Evolutionary conservation across 2,113 vertebrate genomes (phyloP).

Genomic region (Alethe diademata): DNA sequence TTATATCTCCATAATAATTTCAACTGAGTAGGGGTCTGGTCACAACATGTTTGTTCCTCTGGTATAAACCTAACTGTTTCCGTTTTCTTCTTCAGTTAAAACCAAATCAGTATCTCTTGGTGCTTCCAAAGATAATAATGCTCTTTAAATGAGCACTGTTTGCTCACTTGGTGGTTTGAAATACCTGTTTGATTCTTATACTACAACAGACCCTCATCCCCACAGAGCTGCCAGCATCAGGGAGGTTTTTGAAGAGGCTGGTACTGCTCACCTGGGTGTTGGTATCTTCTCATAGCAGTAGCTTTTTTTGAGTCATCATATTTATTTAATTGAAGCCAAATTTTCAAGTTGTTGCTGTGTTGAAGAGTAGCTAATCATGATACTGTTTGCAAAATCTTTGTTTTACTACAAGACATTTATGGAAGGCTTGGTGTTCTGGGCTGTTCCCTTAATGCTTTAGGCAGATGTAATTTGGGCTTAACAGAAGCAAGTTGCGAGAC

Average conservation of each 20-base stretch:
- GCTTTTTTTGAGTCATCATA: not conserved
- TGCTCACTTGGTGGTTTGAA: not conserved
- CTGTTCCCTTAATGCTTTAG: not conserved
- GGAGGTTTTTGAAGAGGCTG: not conserved
- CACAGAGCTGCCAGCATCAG: not conserved
- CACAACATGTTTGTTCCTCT: not conserved
- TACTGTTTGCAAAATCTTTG: not conserved
- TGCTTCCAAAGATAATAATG: not conserved
- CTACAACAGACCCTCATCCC: not conserved
- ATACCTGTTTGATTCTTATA: accelerated
- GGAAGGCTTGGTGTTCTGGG: not conserved
- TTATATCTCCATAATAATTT: not conserved
- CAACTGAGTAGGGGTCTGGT: not conserved
- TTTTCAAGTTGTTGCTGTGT: not conserved
- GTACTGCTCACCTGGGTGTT: not conserved
- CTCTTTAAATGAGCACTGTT: not conserved
- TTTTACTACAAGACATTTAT: not conserved
- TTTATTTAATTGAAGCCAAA: not conserved
- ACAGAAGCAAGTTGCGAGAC: not conserved
- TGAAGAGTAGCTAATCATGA: not conserved
- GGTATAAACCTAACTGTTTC: not conserved
- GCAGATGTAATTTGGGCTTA: not conserved
- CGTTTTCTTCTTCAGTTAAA: not conserved
- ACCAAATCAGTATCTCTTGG: not conserved
- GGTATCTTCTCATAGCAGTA: not conserved